phyloP scores from a whole-genome alignment of 1,140 invertebrate species.

The Euwallacea fornicatus region DNA sequence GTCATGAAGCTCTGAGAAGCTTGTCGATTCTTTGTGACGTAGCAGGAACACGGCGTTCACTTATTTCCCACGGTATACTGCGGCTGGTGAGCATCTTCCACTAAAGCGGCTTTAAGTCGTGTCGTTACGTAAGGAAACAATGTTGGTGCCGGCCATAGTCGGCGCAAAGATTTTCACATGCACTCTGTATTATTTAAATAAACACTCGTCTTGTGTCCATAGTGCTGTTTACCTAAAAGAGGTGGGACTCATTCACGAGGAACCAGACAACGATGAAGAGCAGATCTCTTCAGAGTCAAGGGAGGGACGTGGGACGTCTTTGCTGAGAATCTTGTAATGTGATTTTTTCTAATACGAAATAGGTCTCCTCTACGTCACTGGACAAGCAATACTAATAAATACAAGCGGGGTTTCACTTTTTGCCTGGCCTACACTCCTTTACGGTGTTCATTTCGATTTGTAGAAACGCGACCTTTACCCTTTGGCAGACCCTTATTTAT shows the following conservation, averaged over 20 bases:
- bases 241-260: background rate
- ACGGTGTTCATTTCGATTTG: constrained; percentile 26
- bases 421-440: constrained; percentile 19
- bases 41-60: constrained; percentile 29
- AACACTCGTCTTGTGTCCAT: background rate
- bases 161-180: constrained; percentile 17
- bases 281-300: too few relatives aligned
- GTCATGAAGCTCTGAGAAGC: constrained; percentile 15
- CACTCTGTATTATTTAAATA: constrained; percentile 1
- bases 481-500: constrained; percentile 12
- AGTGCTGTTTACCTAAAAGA: background rate
- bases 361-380: too few relatives aligned
- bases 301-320: too few relatives aligned
- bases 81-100: constrained; percentile 30
- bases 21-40: constrained; percentile 32
- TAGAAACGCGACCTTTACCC: constrained; percentile 18
- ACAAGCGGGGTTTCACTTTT: constrained; percentile 17
- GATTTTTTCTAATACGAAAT: too few relatives aligned
- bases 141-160: constrained; percentile 28
- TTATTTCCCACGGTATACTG: constrained; percentile 33
- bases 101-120: constrained; percentile 29
- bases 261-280: background rate
- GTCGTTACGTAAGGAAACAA: constrained; percentile 35
- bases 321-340: too few relatives aligned
- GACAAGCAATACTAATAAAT: too few relatives aligned